Base-by-base conservation (phyloP, 2,113 vertebrate genomes). In the Mormyrus lacerda region DNA sequence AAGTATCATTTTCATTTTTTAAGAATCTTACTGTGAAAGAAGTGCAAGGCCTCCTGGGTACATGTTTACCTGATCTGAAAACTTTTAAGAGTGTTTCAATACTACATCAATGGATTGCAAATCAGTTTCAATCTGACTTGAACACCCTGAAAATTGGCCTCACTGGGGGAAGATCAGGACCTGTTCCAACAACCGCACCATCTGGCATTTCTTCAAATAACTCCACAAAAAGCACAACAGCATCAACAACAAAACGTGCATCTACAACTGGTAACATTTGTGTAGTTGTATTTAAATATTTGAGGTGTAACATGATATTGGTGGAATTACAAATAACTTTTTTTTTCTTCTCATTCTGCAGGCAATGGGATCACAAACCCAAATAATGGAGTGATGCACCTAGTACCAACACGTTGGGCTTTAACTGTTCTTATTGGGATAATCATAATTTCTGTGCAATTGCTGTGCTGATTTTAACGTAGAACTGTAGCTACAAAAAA, bases 31-130 rank as follows among this genome's bases (percentile, higher is more conserved):
- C 15, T 11, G 94, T 96, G 4, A 7, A 0, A 9, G 50, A 96
- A 0, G 95, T 95, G 5, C 7, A 35, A 39, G n/a, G 2, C 48
- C 94, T 96, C 35, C 91, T 96, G 17, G 94, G 94, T 0, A 10
- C 0, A 39, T 94, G 94, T 85, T 24, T 95, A 83, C 7, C 79
- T 0, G 65, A 91, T 21, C 53, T 96, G 84, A 93, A 92, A 65
- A 58, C 55, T 0, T 95, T 94, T 86, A 91, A 95, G 89, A 93
- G 93, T 73, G 48, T 92, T 19, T 27, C 89, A 0, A 10, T 92
- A 87, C 90, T 95, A 1, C n/a, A 1, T 2, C 55, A 0, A 39
- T 96, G 95, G 95, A 88, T 92, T 87, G 21, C 10, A 0, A 65
- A 0, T 0, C 93, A 92, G 90, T 17, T 0, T 0, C 94, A 95